phyloP scores from a whole-genome alignment of 2,113 vertebrate species.

The Choloepus hoffmanni region DNA sequence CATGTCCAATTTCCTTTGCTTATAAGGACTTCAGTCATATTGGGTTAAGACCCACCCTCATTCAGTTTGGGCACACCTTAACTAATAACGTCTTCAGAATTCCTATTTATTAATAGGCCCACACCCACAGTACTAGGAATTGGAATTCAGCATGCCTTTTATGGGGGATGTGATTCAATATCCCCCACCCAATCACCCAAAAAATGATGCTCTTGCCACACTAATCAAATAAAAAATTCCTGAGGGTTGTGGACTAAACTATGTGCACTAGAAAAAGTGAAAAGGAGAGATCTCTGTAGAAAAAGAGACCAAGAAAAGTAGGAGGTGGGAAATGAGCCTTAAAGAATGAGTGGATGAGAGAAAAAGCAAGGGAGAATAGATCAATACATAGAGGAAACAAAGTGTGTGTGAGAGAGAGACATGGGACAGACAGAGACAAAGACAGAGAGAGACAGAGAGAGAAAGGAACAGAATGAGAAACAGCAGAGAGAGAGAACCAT shows the following conservation, averaged over 20 bases:
- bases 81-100: too few relatives aligned
- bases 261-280: neutral
- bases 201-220: neutral
- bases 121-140: too few relatives aligned
- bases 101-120: too few relatives aligned
- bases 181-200: too few relatives aligned
- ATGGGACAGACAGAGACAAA: neutral
- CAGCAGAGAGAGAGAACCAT: neutral
- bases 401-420: too few relatives aligned
- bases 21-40: too few relatives aligned
- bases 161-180: too few relatives aligned
- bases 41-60: too few relatives aligned
- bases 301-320: neutral
- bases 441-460: too few relatives aligned
- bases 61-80: too few relatives aligned
- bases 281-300: neutral
- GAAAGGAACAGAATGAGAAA: neutral
- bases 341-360: neutral
- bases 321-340: neutral
- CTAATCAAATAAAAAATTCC: conserved; percentile 35
- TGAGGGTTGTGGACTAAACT: neutral
- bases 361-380: neutral
- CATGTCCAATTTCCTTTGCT: too few relatives aligned
- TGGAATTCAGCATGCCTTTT: too few relatives aligned
- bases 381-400: neutral